Evolutionary conservation across 2,113 vertebrate genomes (phyloP), one percentile per base, ranked within the genome.

Genomic region (Mustela nigripes): DNA sequence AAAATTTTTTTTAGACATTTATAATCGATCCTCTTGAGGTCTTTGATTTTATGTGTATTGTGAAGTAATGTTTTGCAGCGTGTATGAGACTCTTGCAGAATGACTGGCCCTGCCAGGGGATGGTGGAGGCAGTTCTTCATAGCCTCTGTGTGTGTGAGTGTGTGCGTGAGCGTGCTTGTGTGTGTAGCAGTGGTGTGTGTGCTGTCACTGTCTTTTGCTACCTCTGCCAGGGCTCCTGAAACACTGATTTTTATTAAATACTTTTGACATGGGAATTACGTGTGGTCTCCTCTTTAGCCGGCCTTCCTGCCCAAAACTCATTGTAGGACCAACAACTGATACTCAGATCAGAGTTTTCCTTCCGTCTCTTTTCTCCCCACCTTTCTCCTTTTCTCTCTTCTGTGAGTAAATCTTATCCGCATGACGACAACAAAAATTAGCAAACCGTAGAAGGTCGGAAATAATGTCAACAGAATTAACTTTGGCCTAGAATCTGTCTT

Each of bases 391-490:
- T 22, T 83, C 60, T 97, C 1, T 16, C 26, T 56, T 84, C 48
- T 45, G 28, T 89, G n/a, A 78, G 33, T 83, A 93, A 73, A 69
- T 92, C 42, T 80, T 92, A 87, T 42, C 56, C 84, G 87, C 31
- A 71, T n/a, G 58, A 76, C 71, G 45, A 91, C 73, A 94, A 74
- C 16, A 39, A 67, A 89, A 87, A 28, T 89, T 62, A 87, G 60
- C 24, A 26, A 91, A 67, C 33, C 62, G 18, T 45, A 50, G 92
- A 90, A 65, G 16, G 14, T 53, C 45, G 65, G 73, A 83, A 62
- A 58, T 36, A 80, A 80, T 5, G 31, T 22, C 56, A 94, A n/a
- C 58, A 65, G 7, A 87, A 42, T 74, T 74, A 84, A 0, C 24
- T 83, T 79, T 65, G 26, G 19, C n/a, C 36, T 76, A 84, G 33